These are phyloP conservation scores for Hanleya hanleyi DNA, from an alignment of 2,888 invertebrate species.

Conservation along the genomic window DNA sequence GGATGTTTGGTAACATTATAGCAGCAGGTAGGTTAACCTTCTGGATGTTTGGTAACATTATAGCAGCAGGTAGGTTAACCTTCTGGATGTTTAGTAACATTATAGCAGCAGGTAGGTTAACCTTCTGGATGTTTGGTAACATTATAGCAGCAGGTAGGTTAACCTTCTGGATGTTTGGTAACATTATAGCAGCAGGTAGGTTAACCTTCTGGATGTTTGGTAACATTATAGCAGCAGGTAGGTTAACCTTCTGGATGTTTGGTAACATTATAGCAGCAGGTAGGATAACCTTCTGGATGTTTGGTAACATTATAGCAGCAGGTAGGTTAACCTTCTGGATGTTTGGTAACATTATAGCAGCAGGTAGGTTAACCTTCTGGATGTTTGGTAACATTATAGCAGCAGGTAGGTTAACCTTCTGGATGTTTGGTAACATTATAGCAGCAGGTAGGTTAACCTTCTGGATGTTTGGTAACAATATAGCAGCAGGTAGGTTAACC, in stretches of 20 bases:
- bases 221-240: conserved; percentile 91
- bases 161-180: conserved; percentile 95
- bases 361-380: conserved; percentile 88
- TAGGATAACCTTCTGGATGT: conserved; percentile 90
- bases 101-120: conserved; percentile 86
- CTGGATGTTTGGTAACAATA: conserved; percentile 94
- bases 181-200: conserved; percentile 89
- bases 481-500: conserved; percentile 85
- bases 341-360: conserved; percentile 92
- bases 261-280: conserved; percentile 95
- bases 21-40: conserved; percentile 88
- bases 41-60: conserved; percentile 94
- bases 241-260: conserved; percentile 89
- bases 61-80: conserved; percentile 86
- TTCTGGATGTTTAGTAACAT: conserved; percentile 96
- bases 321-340: conserved; percentile 91
- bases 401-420: conserved; percentile 86
- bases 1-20: conserved; percentile 94
- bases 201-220: conserved; percentile 94
- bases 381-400: conserved; percentile 94
- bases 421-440: conserved; percentile 94
- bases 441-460: conserved; percentile 88
- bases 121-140: conserved; percentile 96
- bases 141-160: conserved; percentile 86
- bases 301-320: conserved; percentile 93